A percentile compares a stretch with the other conserved stretches of the same genome.
These are phyloP conservation scores for Clanis bilineata DNA, from an alignment of 2,888 invertebrate genomes.

Conservation along the genomic window DNA sequence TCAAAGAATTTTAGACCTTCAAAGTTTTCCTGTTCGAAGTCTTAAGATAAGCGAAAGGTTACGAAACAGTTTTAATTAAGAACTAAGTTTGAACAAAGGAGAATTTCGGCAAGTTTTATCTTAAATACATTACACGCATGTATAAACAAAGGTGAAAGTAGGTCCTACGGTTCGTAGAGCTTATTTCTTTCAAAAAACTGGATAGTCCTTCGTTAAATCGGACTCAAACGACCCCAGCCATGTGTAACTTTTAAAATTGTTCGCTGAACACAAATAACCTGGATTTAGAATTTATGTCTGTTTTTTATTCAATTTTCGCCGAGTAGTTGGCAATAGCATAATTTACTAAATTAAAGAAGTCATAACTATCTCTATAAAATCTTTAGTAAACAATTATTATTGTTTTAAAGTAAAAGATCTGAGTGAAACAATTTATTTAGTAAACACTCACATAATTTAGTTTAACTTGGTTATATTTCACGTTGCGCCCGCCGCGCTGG, in stretches of 20 bases:
- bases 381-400: background rate
- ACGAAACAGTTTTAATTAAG: background rate
- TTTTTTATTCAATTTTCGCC: too few relatives aligned
- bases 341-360: background rate
- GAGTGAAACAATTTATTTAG: conserved; percentile 25
- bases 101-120: background rate
- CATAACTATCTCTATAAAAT: background rate
- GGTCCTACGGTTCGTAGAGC: too few relatives aligned
- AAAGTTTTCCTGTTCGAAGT: background rate
- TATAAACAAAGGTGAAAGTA: too few relatives aligned
- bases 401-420: conserved; percentile 10
- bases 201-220: too few relatives aligned
- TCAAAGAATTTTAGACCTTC: background rate
- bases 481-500: conserved; percentile 19
- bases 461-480: conserved; percentile 30
- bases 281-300: too few relatives aligned
- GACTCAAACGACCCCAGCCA: too few relatives aligned
- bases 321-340: too few relatives aligned
- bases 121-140: too few relatives aligned
- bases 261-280: too few relatives aligned
- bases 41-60: background rate
- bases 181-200: too few relatives aligned
- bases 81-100: background rate
- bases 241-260: too few relatives aligned
- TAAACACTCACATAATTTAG: conserved; percentile 29